Conservation (phyloP, 2,888 invertebrate genomes). For the Eilema griseolum region DNA sequence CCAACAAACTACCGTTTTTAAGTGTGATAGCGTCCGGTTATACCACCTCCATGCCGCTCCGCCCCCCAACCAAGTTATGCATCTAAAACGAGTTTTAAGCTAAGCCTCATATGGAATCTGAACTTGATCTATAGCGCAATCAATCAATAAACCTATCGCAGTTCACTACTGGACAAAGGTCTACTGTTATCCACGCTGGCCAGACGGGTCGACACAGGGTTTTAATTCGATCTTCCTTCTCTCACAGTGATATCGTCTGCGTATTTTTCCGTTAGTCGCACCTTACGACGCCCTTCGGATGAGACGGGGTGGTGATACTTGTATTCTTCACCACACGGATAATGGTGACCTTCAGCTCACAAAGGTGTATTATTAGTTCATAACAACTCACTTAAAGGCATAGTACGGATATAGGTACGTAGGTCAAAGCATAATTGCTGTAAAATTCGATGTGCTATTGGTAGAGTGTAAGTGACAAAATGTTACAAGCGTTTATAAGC, state of each 20-base stretch:
- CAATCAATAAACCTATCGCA: too few relatives aligned
- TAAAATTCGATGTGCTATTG: not conserved
- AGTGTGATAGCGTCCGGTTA: conserved; percentile 32
- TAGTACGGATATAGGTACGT: not conserved
- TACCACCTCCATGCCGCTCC: conserved; percentile 12
- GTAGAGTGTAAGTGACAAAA: not conserved
- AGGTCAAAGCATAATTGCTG: not conserved
- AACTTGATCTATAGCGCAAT: too few relatives aligned
- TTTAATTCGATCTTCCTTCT: too few relatives aligned
- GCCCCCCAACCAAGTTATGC: not conserved
- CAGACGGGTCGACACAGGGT: too few relatives aligned
- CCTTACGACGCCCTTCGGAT: too few relatives aligned
- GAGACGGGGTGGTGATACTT: too few relatives aligned
- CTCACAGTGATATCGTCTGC: too few relatives aligned
- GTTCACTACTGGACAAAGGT: too few relatives aligned
- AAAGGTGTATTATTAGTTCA: not conserved
- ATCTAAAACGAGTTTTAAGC: conserved; percentile 21
- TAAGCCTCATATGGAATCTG: conserved; percentile 27
- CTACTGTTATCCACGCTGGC: too few relatives aligned
- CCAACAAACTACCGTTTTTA: conserved; percentile 39
- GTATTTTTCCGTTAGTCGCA: too few relatives aligned
- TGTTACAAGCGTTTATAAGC: not conserved
- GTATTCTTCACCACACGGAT: too few relatives aligned
- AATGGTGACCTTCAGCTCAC: conserved; percentile 6
- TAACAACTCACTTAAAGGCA: not conserved